Percentiles rank a stretch among this genome's conserved stretches.
phyloP scores from a whole-genome alignment of 2,113 vertebrate genomes.

The Lepidothrix coronata region DNA sequence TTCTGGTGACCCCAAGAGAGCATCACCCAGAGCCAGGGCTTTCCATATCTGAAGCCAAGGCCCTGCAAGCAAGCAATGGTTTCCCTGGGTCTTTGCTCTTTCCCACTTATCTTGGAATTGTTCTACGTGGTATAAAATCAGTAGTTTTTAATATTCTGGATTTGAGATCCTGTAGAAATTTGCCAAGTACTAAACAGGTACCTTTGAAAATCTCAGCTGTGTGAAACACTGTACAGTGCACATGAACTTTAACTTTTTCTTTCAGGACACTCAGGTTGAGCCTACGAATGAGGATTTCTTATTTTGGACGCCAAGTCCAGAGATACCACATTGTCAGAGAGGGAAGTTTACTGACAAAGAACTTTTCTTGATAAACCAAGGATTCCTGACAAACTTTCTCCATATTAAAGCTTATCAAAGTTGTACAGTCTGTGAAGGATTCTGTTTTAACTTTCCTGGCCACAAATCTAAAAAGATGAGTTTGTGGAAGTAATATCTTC shows the following conservation, averaged over 20 bases:
- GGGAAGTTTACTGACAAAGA: background rate
- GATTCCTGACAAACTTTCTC: background rate
- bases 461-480: background rate
- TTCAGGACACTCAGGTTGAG: background rate
- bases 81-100: background rate
- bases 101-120: background rate
- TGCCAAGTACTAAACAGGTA: background rate
- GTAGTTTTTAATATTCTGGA: background rate
- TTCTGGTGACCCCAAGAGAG: background rate
- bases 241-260: background rate
- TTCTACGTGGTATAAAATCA: background rate
- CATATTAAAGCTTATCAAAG: background rate
- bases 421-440: background rate
- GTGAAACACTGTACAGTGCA: background rate
- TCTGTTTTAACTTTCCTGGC: background rate
- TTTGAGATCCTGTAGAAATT: background rate
- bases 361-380: background rate
- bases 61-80: accelerated
- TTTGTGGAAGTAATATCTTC: background rate
- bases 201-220: background rate
- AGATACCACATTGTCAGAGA: background rate
- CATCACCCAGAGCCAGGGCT: background rate
- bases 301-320: background rate
- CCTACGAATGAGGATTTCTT: background rate
- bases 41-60: background rate